A percentile compares a stretch with the other conserved stretches of the same genome.
Evolutionary conservation across 1,140 invertebrate genomes (phyloP).

Genomic region (Trachymyrmex cornetzi): DNA sequence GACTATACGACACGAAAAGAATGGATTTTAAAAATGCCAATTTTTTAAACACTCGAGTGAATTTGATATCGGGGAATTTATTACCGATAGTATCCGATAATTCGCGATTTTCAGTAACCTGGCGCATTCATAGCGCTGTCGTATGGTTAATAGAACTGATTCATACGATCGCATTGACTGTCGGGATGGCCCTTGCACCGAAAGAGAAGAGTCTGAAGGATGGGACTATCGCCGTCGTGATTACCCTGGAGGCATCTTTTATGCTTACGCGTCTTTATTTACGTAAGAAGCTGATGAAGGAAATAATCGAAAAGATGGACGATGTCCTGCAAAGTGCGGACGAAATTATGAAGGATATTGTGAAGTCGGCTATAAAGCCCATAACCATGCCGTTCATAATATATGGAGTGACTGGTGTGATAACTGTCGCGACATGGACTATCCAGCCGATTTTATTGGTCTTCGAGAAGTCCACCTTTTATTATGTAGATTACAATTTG

Average conservation of each 20-base stretch:
- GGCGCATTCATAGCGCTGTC: slow-evolving; percentile 3
- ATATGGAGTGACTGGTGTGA: slow-evolving; percentile 23
- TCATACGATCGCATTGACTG: background rate
- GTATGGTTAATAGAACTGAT: slow-evolving; percentile 34
- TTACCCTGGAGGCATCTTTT: slow-evolving; percentile 36
- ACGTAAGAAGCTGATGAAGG: background rate
- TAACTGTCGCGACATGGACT: slow-evolving; percentile 48
- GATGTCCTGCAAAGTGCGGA: background rate
- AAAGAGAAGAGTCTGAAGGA: slow-evolving; percentile 56
- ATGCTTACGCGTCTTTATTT: slow-evolving; percentile 44
- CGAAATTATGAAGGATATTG: background rate
- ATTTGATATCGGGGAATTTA: slow-evolving; percentile 66
- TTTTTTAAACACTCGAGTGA: slow-evolving; percentile 62
- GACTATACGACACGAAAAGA: background rate
- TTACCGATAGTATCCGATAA: slow-evolving; percentile 38
- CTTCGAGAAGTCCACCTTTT: slow-evolving; percentile 52
- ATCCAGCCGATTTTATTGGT: background rate
- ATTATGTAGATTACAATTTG: slow-evolving; percentile 59
- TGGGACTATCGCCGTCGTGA: slow-evolving; percentile 38
- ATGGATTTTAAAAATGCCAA: slow-evolving; percentile 73
- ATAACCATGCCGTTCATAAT: slow-evolving; percentile 40
- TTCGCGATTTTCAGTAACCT: background rate
- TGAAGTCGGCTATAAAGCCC: background rate
- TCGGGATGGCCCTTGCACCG: slow-evolving; percentile 25
- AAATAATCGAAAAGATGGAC: slow-evolving; percentile 57